Percentiles rank a stretch among this genome's conserved stretches.
Evolutionary conservation across 2,113 vertebrate species (phyloP).

Genomic region (Tragulus kanchil): DNA sequence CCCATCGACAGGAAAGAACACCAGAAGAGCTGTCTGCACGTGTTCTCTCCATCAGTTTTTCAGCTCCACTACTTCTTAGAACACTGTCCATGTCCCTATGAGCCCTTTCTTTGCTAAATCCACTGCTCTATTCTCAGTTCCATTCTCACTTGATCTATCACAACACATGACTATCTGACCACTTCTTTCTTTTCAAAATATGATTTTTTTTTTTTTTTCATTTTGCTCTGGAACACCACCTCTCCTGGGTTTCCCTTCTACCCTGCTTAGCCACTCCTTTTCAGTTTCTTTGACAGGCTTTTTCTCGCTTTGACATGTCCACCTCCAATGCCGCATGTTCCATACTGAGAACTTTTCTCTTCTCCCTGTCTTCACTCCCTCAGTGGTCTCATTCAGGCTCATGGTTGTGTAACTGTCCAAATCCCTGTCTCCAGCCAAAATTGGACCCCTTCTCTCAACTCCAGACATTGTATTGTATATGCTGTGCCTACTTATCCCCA

Average conservation of each 20-base stretch:
- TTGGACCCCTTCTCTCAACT: background rate
- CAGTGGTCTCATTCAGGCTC: background rate
- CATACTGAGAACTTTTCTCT: background rate
- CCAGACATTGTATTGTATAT: background rate
- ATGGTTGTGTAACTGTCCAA: background rate
- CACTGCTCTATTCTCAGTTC: background rate
- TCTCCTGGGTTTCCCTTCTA: background rate
- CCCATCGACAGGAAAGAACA: background rate
- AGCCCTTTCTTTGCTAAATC: background rate
- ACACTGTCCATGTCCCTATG: accelerated
- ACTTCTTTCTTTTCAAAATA: background rate
- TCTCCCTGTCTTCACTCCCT: background rate
- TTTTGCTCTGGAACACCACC: background rate
- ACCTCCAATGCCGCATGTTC: background rate
- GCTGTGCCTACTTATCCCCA: background rate
- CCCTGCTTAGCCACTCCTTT: background rate
- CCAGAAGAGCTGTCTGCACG: background rate
- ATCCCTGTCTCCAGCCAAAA: background rate
- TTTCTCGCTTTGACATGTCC: background rate
- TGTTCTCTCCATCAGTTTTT: background rate
- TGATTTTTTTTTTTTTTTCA: background rate
- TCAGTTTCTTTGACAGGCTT: background rate
- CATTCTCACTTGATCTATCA: background rate
- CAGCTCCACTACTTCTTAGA: background rate
- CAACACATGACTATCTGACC: background rate